Percentiles rank a stretch among this genome's conserved stretches.
Conservation (phyloP, 2,797 vertebrate species). For the Lacerta agilis region DNA sequence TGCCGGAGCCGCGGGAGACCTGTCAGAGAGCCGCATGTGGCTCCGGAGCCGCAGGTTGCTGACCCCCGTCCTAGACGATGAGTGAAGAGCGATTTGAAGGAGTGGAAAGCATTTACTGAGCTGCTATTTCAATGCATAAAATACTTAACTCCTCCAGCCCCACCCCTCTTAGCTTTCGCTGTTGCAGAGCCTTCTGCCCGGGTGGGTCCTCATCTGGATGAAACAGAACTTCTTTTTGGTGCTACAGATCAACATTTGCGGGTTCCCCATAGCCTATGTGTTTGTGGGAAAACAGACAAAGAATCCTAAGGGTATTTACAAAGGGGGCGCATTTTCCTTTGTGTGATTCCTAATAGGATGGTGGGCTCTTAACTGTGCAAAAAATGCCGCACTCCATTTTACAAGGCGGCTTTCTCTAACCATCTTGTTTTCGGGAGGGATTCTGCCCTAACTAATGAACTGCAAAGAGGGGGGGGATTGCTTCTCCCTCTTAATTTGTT, state of each 20-base stretch:
- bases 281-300: neutral
- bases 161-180: no score
- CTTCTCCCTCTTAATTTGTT: slow-evolving; percentile 55
- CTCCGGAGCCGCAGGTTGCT: no score
- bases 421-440: slow-evolving; percentile 39
- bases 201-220: neutral
- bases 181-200: neutral
- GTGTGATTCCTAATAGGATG: slow-evolving; percentile 30
- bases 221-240: neutral
- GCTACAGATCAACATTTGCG: neutral
- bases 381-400: slow-evolving; percentile 58
- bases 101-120: no score
- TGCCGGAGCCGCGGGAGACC: no score
- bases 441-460: slow-evolving; percentile 47
- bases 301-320: neutral
- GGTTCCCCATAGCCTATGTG: neutral
- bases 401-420: slow-evolving; percentile 51
- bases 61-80: no score
- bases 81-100: no score
- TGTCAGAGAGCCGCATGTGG: no score
- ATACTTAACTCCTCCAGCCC: no score
- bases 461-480: neutral
- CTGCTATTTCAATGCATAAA: no score
- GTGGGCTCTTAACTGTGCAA: slow-evolving; percentile 34
- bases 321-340: neutral